A percentile compares a stretch with the other conserved stretches of the same genome.
Evolutionary conservation across 2,797 vertebrate species (phyloP).

Genomic region (Pseudochromis fuscus): DNA sequence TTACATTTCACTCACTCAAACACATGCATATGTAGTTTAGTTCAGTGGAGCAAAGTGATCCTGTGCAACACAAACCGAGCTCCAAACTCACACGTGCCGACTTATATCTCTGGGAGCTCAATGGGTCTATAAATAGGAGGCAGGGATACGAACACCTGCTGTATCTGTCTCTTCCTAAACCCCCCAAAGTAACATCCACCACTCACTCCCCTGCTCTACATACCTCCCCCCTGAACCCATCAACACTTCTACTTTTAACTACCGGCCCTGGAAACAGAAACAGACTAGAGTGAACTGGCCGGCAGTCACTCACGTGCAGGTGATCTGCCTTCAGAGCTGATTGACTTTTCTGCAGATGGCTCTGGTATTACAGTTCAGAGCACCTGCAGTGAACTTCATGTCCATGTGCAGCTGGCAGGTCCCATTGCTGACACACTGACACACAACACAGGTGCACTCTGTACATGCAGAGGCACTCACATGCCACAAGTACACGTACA

Average conservation of each 20-base stretch:
- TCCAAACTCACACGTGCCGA: conserved; percentile 36
- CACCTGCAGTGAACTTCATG: not conserved
- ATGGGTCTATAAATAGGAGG: conserved; percentile 64
- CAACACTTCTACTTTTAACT: conserved; percentile 76
- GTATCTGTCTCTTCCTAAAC: conserved; percentile 25
- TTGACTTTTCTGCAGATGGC: not conserved
- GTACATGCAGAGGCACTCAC: not conserved
- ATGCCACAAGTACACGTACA: not conserved
- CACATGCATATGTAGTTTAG: not conserved
- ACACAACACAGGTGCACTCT: conserved; percentile 25
- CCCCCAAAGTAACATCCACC: not conserved
- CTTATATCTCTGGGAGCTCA: conserved; percentile 38
- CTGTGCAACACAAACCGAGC: not conserved
- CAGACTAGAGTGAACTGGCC: conserved; percentile 27
- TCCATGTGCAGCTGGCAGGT: conserved; percentile 10
- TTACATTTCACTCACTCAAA: no score
- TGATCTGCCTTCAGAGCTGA: not conserved
- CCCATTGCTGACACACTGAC: conserved; percentile 40
- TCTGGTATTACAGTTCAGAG: not conserved
- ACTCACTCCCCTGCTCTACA: no score
- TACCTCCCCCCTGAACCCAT: conserved; percentile 27
- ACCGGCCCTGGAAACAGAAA: conserved; percentile 44
- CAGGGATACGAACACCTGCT: conserved; percentile 70
- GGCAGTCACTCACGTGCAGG: conserved; percentile 28
- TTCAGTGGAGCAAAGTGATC: not conserved